Base-by-base conservation (phyloP, 2,888 invertebrate genomes). In the Rotaria sp. region DNA sequence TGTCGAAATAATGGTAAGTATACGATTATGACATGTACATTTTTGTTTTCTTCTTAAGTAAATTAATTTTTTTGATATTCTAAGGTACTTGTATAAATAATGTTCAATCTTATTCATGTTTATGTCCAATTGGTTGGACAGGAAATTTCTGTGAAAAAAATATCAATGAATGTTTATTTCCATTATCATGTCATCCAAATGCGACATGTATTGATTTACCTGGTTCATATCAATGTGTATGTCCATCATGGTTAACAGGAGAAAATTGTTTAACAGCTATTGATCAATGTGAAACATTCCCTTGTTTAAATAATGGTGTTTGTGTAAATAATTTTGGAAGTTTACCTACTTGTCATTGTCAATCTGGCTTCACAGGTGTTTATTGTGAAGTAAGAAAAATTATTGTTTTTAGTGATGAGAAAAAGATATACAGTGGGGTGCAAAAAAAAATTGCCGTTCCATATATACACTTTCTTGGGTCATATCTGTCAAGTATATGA, bases 21-120 rank as follows among this genome's bases (percentile, higher is more conserved):
- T 26, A 67, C 67, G 2, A 55, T 84, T 41, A 55, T 18, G 45
- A 30, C 52, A 41, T 80, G 85, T 80, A 38, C n/a, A 30, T 38
- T 2, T 41, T 38, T 15, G 41, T 35, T 26, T 26, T 21, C 8
- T 21, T 21, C n/a, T n/a, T n/a, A 18, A 35, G 67, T 15, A 26
- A 80, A 74, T 55, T 35, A 26, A 15, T 30, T 75, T 45, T 52
- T 84, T 59, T 5, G 11, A 45, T 45, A 45, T 45, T 1, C 80
- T n/a, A 45, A 35, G 86, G 86, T 50, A 52, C n/a, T n/a, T 86
- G 86, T 75, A 59, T 86, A 3, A 85, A 86, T 35, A 75, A 85
- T 38, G 21, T 85, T 21, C 75, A 75, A 41, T 59, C 55, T 3
- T 86, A 86, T 50, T 8, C 59, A 7, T 87, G 87, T 38, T 24